A percentile compares a stretch with the other conserved stretches of the same genome.
Evolutionary conservation across 2,797 vertebrate species (phyloP).

Genomic region (Anguilla marmorata): DNA sequence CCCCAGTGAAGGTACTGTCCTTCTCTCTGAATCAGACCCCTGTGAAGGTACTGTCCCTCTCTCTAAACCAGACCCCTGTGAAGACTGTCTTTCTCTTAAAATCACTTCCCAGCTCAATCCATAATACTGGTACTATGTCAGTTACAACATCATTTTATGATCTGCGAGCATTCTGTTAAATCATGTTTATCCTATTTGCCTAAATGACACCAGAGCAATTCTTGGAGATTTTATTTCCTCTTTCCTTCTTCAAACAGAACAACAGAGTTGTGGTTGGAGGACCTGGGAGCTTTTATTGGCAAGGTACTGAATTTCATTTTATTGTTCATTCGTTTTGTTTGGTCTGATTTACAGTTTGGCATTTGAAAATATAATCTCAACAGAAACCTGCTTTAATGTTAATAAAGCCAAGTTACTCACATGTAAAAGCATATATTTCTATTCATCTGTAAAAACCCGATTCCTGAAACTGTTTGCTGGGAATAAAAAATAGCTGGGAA

Average conservation of each 20-base stretch:
- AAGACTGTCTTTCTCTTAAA: too few relatives aligned
- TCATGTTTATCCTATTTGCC: not conserved
- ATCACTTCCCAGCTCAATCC: too few relatives aligned
- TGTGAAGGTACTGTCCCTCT: not conserved
- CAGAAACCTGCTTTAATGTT: too few relatives aligned
- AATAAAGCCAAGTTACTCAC: too few relatives aligned
- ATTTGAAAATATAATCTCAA: not conserved
- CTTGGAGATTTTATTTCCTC: conserved; percentile 33
- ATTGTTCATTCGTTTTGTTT: not conserved
- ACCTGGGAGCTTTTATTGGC: conserved; percentile 84
- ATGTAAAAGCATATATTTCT: too few relatives aligned
- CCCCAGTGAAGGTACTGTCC: too few relatives aligned
- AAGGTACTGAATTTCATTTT: conserved; percentile 63
- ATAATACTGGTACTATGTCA: too few relatives aligned
- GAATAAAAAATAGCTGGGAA: too few relatives aligned
- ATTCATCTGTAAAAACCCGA: too few relatives aligned
- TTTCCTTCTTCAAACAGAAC: conserved; percentile 56
- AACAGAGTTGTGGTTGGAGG: conserved; percentile 79
- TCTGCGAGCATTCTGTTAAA: not conserved
- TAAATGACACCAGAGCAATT: not conserved
- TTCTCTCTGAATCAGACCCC: too few relatives aligned
- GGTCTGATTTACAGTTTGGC: not conserved
- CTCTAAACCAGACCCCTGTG: not conserved
- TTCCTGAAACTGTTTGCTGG: too few relatives aligned
- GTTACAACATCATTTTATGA: not conserved